These are phyloP conservation scores for Dipus sagitta DNA, from an alignment of 2,797 vertebrate species.

Conservation along the genomic window DNA sequence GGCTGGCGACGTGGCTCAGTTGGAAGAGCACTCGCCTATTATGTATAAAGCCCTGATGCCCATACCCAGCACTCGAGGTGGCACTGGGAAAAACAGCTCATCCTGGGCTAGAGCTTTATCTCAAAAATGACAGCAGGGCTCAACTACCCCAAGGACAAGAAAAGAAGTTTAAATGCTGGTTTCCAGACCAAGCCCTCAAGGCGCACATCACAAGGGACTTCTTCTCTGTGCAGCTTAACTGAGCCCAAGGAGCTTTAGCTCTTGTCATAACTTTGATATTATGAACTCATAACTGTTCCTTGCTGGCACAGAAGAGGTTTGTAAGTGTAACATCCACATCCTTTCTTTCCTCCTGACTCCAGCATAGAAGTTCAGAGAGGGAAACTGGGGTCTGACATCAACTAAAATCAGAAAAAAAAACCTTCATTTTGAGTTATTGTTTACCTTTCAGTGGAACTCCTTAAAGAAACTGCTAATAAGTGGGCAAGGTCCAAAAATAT, in stretches of 20 bases:
- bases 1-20: background rate
- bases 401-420: no score
- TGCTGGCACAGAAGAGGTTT: background rate
- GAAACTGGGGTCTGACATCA: no score
- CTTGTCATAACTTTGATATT: background rate
- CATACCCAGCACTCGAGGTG: background rate
- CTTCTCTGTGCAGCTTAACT: slow-evolving; percentile 16
- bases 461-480: background rate
- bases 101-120: background rate
- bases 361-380: no score
- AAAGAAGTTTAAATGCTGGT: background rate
- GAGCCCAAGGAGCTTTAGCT: slow-evolving; percentile 6
- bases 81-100: no score
- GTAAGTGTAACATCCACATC: background rate
- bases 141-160: background rate
- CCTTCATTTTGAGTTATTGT: background rate
- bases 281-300: background rate
- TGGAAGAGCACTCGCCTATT: background rate
- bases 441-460: background rate
- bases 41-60: background rate
- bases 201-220: background rate
- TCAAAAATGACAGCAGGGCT: background rate
- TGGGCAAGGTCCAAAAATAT: background rate
- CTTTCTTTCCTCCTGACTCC: no score
- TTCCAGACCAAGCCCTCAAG: background rate